These are phyloP conservation scores for Camponotus fellah DNA, from an alignment of 2,888 invertebrate genomes.

Conservation along the genomic window DNA sequence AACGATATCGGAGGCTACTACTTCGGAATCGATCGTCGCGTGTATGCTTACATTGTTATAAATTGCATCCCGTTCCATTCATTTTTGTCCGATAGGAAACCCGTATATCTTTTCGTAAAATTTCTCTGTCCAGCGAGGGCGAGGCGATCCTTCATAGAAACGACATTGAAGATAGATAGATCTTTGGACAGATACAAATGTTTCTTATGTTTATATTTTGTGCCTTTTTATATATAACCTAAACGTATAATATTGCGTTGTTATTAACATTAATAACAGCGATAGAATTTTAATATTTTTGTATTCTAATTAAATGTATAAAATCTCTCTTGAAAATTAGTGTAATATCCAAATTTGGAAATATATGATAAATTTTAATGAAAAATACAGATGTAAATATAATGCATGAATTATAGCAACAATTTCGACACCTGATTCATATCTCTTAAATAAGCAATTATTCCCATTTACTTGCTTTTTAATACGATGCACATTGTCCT, in stretches of 20 bases:
- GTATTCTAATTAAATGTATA: background rate
- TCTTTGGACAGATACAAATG: constrained; percentile 74
- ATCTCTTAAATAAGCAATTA: background rate
- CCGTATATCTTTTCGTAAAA: constrained; percentile 71
- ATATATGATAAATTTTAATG: background rate
- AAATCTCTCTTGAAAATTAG: background rate
- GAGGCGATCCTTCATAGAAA: constrained; percentile 70
- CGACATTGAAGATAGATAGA: constrained; percentile 74
- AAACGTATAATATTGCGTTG: background rate
- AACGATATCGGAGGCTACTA: constrained; percentile 43
- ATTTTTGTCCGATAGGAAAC: constrained; percentile 61
- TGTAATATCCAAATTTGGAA: background rate
- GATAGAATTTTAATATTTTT: background rate
- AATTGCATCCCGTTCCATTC: constrained; percentile 55
- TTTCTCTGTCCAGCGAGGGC: constrained; percentile 62
- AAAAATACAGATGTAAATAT: background rate
- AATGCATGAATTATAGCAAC: background rate
- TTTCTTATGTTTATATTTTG: constrained; percentile 65
- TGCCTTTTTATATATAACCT: constrained; percentile 46
- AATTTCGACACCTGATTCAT: background rate
- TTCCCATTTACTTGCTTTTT: background rate
- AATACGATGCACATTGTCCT: background rate
- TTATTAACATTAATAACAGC: constrained; percentile 1
- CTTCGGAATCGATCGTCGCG: constrained; percentile 47
- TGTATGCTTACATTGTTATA: constrained; percentile 57